Percentiles rank a stretch among this genome's conserved stretches.
Conservation (phyloP, 2,113 vertebrate species). For the Aix galericulata region DNA sequence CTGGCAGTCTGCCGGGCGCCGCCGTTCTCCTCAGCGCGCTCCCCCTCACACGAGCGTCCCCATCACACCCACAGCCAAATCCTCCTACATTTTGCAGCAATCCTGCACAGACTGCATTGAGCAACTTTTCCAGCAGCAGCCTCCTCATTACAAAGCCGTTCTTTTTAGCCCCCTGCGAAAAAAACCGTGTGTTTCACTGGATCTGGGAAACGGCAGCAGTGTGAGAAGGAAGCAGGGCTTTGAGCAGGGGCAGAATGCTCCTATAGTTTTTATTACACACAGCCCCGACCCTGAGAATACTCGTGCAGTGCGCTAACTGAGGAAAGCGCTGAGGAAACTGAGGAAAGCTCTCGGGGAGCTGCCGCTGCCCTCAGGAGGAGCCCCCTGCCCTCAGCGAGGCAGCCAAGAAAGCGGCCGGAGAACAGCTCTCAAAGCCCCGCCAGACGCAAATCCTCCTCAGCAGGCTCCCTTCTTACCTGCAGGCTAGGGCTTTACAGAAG, state of each 20-base stretch:
- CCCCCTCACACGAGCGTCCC: not conserved
- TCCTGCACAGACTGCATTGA: not conserved
- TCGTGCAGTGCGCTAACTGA: not conserved
- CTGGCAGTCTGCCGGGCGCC: not conserved
- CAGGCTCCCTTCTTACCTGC: not conserved
- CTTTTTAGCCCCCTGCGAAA: not conserved
- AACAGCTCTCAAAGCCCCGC: fast-evolving
- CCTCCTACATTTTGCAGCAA: not conserved
- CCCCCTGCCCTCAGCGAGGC: not conserved
- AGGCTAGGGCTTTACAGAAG: fast-evolving
- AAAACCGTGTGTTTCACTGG: fast-evolving
- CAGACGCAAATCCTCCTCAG: not conserved
- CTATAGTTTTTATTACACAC: not conserved
- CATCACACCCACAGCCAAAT: not conserved
- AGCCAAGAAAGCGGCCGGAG: not conserved
- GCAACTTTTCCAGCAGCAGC: not conserved
- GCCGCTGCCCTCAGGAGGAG: not conserved
- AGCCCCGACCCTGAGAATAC: not conserved
- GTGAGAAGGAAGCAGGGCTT: not conserved
- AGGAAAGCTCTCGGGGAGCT: not conserved
- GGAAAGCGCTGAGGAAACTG: not conserved
- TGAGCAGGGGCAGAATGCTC: not conserved
- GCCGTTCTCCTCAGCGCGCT: not conserved
- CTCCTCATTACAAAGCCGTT: not conserved
- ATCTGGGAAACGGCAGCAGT: not conserved